Conservation (phyloP, 1,140 invertebrate genomes). For the Brachionus paranguensis region DNA sequence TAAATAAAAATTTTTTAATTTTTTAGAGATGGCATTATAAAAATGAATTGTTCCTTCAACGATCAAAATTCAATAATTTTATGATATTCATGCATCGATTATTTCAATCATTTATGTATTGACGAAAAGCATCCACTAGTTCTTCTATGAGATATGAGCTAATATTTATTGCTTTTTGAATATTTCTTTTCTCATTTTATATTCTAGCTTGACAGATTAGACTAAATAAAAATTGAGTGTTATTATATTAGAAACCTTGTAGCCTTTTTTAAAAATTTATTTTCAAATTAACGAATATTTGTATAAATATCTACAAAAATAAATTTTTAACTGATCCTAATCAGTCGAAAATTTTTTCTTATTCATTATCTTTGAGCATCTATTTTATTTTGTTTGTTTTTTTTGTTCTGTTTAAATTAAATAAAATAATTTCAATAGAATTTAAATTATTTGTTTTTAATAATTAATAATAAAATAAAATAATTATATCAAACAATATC, state of each 20-base stretch:
- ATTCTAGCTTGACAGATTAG: neutral
- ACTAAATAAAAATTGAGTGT: neutral
- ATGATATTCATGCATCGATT: neutral
- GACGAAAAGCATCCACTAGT: neutral
- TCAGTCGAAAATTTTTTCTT: neutral
- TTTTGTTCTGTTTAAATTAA: constrained; percentile 12
- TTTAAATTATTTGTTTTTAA: neutral
- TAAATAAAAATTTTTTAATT: neutral
- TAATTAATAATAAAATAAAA: neutral
- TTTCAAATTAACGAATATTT: neutral
- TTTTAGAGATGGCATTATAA: constrained; percentile 31
- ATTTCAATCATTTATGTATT: neutral
- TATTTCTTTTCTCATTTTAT: neutral
- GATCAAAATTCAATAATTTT: neutral
- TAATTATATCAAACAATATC: no score
- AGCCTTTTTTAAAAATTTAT: neutral
- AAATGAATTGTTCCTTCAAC: neutral
- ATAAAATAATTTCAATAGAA: neutral
- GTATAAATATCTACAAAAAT: neutral
- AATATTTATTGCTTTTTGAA: neutral
- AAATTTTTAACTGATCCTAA: neutral
- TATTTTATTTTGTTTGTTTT: constrained; percentile 9
- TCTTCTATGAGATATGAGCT: constrained; percentile 9
- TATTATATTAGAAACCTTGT: neutral
- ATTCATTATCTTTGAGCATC: neutral